phyloP scores from a whole-genome alignment of 2,797 vertebrate species.

The Alcedo quadribrachys region DNA sequence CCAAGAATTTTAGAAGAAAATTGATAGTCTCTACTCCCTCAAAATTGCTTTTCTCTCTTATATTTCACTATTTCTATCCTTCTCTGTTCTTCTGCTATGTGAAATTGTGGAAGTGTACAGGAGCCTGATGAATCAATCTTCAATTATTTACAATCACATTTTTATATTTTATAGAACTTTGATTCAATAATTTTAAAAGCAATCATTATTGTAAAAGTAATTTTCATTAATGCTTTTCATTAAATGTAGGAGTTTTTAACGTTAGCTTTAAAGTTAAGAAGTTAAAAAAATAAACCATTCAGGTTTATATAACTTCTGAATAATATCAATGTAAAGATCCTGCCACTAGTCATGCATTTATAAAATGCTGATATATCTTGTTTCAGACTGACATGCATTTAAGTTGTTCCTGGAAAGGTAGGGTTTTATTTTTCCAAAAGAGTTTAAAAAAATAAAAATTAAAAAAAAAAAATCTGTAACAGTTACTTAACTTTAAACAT shows the following conservation, averaged over 20 bases:
- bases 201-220: background rate
- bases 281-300: background rate
- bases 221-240: background rate
- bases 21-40: background rate
- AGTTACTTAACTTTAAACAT: background rate
- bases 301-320: background rate
- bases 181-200: background rate
- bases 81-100: background rate
- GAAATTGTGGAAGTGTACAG: background rate
- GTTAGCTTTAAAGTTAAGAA: background rate
- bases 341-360: background rate
- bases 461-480: background rate
- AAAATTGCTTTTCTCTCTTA: background rate
- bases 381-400: background rate
- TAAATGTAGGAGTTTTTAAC: rapidly evolving
- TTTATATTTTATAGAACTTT: background rate
- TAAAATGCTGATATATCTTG: background rate
- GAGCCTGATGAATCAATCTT: background rate
- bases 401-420: background rate
- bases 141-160: background rate
- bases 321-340: background rate
- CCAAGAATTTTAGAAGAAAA: background rate
- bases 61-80: background rate
- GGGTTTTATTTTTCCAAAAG: background rate
- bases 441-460: background rate